These are phyloP conservation scores for Dasyurus viverrinus DNA, from an alignment of 2,113 vertebrate genomes.

Conservation along the genomic window DNA sequence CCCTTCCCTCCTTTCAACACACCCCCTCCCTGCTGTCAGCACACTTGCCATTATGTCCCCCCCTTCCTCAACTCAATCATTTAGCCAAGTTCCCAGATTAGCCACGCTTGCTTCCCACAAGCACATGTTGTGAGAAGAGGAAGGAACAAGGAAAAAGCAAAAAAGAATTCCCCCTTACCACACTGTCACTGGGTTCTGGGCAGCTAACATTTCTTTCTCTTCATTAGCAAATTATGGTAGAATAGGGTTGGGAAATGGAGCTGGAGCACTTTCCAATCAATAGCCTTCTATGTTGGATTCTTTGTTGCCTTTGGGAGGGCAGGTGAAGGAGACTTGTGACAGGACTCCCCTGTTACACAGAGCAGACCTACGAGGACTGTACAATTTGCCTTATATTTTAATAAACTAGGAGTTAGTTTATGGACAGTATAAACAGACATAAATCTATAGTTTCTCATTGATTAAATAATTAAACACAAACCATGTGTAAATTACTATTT, in stretches of 20 bases:
- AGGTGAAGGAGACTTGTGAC: neutral
- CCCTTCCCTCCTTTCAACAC: neutral
- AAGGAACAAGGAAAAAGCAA: neutral
- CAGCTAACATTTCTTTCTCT: neutral
- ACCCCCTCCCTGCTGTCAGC: neutral
- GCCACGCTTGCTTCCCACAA: constrained; percentile 15
- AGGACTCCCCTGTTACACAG: neutral
- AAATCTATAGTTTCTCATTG: constrained; percentile 65
- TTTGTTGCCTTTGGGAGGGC: neutral
- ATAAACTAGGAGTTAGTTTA: constrained; percentile 56
- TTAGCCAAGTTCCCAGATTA: constrained; percentile 27
- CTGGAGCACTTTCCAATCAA: neutral
- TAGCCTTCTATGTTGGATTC: neutral
- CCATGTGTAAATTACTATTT: constrained; percentile 63
- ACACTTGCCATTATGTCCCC: neutral
- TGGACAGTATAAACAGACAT: constrained; percentile 48
- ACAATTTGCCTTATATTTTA: constrained; percentile 43
- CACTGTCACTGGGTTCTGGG: neutral
- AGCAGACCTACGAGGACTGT: constrained; percentile 8
- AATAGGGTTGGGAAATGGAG: accelerated
- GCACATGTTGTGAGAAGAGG: neutral
- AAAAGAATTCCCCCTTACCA: neutral
- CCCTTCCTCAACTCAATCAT: neutral
- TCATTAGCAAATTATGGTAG: neutral
- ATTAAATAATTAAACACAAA: constrained; percentile 72